Base-by-base conservation (phyloP, 2,113 vertebrate species). In the Acrocephalus arundinaceus region DNA sequence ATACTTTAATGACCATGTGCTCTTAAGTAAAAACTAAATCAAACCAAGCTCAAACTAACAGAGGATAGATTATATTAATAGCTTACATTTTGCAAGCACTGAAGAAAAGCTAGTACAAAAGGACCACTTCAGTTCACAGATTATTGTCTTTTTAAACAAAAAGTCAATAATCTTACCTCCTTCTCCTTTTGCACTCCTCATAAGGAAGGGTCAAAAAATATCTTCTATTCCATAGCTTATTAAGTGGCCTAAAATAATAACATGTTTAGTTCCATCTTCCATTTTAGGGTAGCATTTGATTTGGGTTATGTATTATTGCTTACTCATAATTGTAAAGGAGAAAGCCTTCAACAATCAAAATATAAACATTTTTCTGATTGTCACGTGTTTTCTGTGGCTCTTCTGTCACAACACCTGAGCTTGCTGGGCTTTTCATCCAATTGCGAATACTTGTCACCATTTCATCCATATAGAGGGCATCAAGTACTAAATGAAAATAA, bases 241-340 rank as follows among this genome's bases (percentile, higher is more conserved):
- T 98, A 83, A 99, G 97, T 4, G 98, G 97, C 97, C 99, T 99
- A 98, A 28, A 84, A 97, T 23, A 95, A 85, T 39, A 97, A 94
- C 12, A 95, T 35, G 61, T 57, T 97, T 91, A 89, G 22, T 63
- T 35, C 12, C 27, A 9, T 74, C 30, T 81, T 76, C 57, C 30
- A 52, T 80, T 88, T 86, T 67, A 71, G 30, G 14, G 25, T 35
- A 59, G 35, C 28, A 81, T 81, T 92, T 77, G 74, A 74, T 59
- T 71, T 39, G 71, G 35, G 15, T 63, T 80, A 86, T 7, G 35
- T 74, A 79, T 59, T 45, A 43, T 62, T 54, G 48, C 97, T 97
- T 98, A 99, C 99, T 98, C 98, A 92, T 99, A 98, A 95, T 98
- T 99, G 96, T 98, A 99, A 85, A 99, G 98, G 67, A 99, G 99